Evolutionary conservation across 2,888 invertebrate genomes (phyloP).

Genomic region (Chalcis sispes): DNA sequence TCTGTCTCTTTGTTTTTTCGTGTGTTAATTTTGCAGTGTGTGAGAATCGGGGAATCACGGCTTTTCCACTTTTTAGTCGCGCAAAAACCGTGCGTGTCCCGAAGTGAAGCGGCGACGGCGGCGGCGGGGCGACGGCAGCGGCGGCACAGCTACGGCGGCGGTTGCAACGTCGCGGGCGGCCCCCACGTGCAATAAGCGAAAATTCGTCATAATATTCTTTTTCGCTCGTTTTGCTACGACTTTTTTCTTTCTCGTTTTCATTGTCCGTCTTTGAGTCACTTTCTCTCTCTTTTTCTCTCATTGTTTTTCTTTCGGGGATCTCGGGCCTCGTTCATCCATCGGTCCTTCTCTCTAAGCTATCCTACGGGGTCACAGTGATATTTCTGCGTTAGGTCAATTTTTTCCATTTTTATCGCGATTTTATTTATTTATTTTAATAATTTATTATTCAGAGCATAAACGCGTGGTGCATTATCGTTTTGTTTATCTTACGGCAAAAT

Average conservation of each 20-base stretch:
- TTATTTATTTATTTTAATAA: slow-evolving; percentile 39
- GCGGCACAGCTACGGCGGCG: slow-evolving; percentile 43
- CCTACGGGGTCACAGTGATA: slow-evolving; percentile 70
- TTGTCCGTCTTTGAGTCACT: slow-evolving; percentile 16
- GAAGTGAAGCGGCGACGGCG: slow-evolving; percentile 25
- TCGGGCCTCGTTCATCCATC: slow-evolving; percentile 66
- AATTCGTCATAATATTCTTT: slow-evolving; percentile 31
- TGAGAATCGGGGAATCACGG: slow-evolving; percentile 27
- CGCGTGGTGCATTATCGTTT: slow-evolving; percentile 51
- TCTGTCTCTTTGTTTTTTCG: neutral
- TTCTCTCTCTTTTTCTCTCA: slow-evolving; percentile 42
- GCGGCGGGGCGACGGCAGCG: no score
- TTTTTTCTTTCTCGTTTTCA: slow-evolving; percentile 9
- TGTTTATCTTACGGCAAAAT: slow-evolving; percentile 52
- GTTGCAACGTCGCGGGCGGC: slow-evolving; percentile 55
- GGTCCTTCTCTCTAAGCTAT: slow-evolving; percentile 72
- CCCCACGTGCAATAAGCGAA: slow-evolving; percentile 59
- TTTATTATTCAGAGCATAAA: slow-evolving; percentile 18
- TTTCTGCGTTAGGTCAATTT: slow-evolving; percentile 64
- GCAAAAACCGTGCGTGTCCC: slow-evolving; percentile 46
- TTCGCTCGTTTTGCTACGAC: slow-evolving; percentile 4
- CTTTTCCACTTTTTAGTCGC: slow-evolving; percentile 28
- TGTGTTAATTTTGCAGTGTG: slow-evolving; percentile 31
- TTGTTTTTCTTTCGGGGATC: slow-evolving; percentile 61
- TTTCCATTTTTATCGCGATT: slow-evolving; percentile 51